Percentiles rank a stretch among this genome's conserved stretches.
Evolutionary conservation across 2,113 vertebrate genomes (phyloP).

Genomic region (Centrocercus urophasianus): DNA sequence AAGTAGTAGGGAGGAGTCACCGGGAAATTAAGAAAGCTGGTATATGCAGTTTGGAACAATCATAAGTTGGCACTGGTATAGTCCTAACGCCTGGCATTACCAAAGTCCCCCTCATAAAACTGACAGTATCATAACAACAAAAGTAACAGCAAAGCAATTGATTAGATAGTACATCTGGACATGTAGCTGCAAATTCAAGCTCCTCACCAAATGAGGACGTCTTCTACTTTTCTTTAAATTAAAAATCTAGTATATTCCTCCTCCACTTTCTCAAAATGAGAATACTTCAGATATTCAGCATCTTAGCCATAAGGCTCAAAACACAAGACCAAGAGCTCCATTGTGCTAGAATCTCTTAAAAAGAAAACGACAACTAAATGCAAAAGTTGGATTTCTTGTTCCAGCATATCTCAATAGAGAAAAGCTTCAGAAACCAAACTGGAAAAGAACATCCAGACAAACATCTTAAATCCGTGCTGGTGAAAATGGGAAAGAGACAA

Average conservation of each 20-base stretch:
- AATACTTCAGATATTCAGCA: background rate
- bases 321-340: background rate
- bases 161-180: background rate
- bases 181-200: background rate
- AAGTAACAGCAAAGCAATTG: background rate
- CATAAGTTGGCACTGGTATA: background rate
- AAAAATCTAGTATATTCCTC: background rate
- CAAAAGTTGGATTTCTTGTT: background rate
- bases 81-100: background rate
- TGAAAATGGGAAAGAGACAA: background rate
- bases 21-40: background rate
- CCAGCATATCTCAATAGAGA: background rate
- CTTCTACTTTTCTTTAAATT: background rate
- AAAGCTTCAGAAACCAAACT: background rate
- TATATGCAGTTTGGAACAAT: background rate
- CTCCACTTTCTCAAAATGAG: fast-evolving
- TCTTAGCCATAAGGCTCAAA: background rate
- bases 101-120: background rate
- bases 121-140: background rate
- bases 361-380: background rate
- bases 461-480: background rate
- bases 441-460: background rate
- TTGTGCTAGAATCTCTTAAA: background rate
- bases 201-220: background rate
- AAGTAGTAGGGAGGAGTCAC: background rate